Percentiles rank a stretch among this genome's conserved stretches.
These are phyloP conservation scores for Lycia hirtaria DNA, from an alignment of 2,888 invertebrate species.

Conservation along the genomic window DNA sequence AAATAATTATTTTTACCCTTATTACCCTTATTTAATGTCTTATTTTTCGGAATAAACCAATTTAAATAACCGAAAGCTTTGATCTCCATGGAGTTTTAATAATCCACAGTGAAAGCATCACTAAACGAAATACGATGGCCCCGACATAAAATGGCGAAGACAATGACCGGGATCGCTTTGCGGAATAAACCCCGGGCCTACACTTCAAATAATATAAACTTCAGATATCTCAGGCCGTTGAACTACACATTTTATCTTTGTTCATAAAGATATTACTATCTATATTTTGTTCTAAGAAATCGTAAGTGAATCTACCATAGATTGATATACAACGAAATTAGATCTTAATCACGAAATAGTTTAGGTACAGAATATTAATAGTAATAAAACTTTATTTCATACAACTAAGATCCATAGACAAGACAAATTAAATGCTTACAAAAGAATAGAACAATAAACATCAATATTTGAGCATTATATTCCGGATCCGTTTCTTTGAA, in stretches of 20 bases:
- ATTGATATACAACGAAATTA: too few species aligned
- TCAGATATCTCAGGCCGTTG: constrained; percentile 9
- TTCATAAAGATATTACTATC: constrained; percentile 2
- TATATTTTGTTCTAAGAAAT: constrained; percentile 2
- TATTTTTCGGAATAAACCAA: background rate
- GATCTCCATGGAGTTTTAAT: constrained; percentile 4
- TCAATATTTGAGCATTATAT: too few species aligned
- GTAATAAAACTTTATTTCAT: too few species aligned
- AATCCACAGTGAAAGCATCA: constrained; percentile 11
- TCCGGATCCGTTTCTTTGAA: too few species aligned
- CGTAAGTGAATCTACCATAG: background rate
- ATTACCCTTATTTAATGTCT: background rate
- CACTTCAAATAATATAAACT: constrained; percentile 16
- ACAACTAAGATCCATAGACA: too few species aligned
- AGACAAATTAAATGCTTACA: too few species aligned
- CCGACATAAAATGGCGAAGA: constrained; percentile 8
- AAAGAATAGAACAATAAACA: too few species aligned
- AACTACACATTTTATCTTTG: constrained; percentile 10
- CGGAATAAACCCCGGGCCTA: constrained; percentile 9
- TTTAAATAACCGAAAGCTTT: background rate
- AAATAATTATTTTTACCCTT: too few species aligned
- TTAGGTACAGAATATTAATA: too few species aligned
- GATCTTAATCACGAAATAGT: too few species aligned
- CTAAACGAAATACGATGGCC: constrained; percentile 14
- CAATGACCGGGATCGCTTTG: constrained; percentile 16